These are phyloP conservation scores for Lepilemur septentrionalis DNA, from an alignment of 2,797 vertebrate species.

Conservation along the genomic window DNA sequence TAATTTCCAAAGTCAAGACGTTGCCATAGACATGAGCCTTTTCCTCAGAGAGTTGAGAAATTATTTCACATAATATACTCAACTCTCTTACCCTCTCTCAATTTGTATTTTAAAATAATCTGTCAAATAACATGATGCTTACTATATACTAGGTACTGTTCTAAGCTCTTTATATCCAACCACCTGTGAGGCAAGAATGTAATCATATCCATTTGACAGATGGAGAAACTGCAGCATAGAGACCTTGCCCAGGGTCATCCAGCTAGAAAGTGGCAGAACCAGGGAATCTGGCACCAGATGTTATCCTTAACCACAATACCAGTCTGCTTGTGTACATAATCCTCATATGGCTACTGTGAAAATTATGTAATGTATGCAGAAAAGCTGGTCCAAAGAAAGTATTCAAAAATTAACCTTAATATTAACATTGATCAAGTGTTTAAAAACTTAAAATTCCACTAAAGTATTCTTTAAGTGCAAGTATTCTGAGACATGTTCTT, in stretches of 20 bases:
- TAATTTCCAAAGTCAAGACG: neutral
- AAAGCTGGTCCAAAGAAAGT: neutral
- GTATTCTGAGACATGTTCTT: neutral
- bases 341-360: neutral
- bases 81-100: neutral
- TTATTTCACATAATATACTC: neutral
- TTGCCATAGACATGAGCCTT: neutral
- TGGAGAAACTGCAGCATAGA: neutral
- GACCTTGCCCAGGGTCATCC: neutral
- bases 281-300: neutral
- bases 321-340: neutral
- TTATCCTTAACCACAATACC: neutral
- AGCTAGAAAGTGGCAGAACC: neutral
- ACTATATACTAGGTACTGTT: neutral
- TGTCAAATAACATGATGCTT: neutral
- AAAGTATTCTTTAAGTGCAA: neutral
- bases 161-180: neutral
- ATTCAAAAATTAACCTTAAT: neutral
- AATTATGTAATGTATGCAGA: neutral
- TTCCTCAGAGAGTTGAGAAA: neutral
- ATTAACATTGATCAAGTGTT: neutral
- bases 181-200: neutral
- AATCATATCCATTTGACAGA: neutral
- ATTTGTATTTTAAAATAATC: constrained; percentile 33
- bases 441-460: neutral